Base-by-base conservation (phyloP, 2,797 vertebrate species). In the Fistularia commersonii region DNA sequence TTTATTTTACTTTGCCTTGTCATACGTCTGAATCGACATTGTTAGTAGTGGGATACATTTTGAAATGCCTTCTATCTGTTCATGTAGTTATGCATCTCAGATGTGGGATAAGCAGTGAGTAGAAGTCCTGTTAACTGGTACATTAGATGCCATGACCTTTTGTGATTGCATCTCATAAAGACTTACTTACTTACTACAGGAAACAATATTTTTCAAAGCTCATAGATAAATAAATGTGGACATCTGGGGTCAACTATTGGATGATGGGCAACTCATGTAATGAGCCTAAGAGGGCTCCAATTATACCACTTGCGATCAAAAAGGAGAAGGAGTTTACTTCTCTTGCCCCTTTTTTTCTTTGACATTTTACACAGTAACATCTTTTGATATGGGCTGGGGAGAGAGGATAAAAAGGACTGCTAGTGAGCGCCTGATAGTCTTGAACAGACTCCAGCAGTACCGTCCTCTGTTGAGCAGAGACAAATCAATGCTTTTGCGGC, bases 221-320 rank as follows among this genome's bases (percentile, higher is more conserved):
- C 44, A 51, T 13, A 81, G 83, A 76, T 83, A 80, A 88, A 84
- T 84, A 72, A 66, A 81, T 57, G 59, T 60, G 87, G 84, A 77
- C 84, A 83, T 75, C 78, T 76, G 72, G 72, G 87, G 80, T 65
- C 46, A 67, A 83, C 84, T 78, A 81, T 87, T 86, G 79, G 84
- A 83, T 89, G 82, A 72, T 78, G 76, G 87, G 86, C 86, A 82
- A 85, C 76, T 79, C 69, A 6, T 82, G 79, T 88, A 90, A 89
- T 90, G 85, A 90, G 86, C 76, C 83, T 88, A 83, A 90, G 83
- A 88, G 86, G 79, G 70, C 81, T 86, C 83, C 87, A 90, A 88
- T 90, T 89, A 90, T 89, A 89, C 81, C 80, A 88, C 83, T 87
- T 86, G 83, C 69, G 80, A 88, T 89, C 85, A 88, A 87, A 89